Conservation (phyloP, 2,797 vertebrate species). For the Paedocypris micromegethes region DNA sequence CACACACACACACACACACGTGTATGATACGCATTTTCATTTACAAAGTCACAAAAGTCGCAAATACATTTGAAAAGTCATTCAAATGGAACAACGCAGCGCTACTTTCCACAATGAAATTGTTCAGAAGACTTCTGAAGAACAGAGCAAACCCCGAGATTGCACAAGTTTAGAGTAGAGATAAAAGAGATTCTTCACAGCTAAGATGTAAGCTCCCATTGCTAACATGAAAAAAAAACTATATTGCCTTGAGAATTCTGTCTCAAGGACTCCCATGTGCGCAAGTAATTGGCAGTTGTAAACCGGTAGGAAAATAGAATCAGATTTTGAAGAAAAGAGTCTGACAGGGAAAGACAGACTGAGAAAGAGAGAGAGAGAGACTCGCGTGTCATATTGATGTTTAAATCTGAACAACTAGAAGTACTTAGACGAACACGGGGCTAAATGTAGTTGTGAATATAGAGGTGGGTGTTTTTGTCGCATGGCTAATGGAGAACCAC, state of each 20-base stretch:
- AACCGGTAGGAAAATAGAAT: slow-evolving; percentile 18
- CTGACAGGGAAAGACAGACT: slow-evolving; percentile 9
- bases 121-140: background rate
- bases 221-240: slow-evolving; percentile 19
- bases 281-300: slow-evolving; percentile 32
- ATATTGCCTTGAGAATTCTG: slow-evolving; percentile 11
- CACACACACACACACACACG: too few species aligned
- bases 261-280: slow-evolving; percentile 20
- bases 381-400: slow-evolving; percentile 1
- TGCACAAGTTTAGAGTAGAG: slow-evolving; percentile 12
- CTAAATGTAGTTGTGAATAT: slow-evolving; percentile 13
- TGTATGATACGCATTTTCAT: too few species aligned
- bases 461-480: slow-evolving; percentile 16
- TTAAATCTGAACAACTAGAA: background rate
- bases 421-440: slow-evolving; percentile 3
- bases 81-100: too few species aligned
- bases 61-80: too few species aligned
- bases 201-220: slow-evolving; percentile 22
- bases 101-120: background rate
- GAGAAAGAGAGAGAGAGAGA: slow-evolving; percentile 1
- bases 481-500: slow-evolving; percentile 11
- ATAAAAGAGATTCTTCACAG: slow-evolving; percentile 10
- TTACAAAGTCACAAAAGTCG: too few species aligned
- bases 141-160: slow-evolving; percentile 5
- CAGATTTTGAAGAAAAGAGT: background rate